Base-by-base conservation (phyloP, 2,113 vertebrate species). In the Apodemus speciosus region DNA sequence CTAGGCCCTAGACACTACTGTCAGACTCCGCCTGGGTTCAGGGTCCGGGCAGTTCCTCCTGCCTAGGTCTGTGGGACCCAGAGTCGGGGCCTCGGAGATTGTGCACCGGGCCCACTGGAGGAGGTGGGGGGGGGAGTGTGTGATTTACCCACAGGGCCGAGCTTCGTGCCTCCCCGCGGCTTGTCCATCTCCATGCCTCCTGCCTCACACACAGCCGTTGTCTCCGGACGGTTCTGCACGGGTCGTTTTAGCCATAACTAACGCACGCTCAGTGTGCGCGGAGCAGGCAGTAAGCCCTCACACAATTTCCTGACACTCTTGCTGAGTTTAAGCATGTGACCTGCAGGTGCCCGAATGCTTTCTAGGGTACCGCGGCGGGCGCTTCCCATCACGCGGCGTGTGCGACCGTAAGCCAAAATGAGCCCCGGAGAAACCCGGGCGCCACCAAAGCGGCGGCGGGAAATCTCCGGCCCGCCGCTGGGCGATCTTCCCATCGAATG, bases 131-230 rank as follows among this genome's bases (percentile, higher is more conserved):
- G 56, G n/a, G n/a, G 56, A 30, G 56, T 7, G 13, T 30, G n/a
- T 40, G 13, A 27, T 30, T 72, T 64, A 9, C 20, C 0, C 2
- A 9, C 20, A 53, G 90, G 46, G 79, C 3, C 3, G 2, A 4
- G 0, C 15, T 1, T 0, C 2, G 0, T 11, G 0, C 20, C 23
- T 40, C 23, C 68, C 38, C 2, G 10, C 6, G 3, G 0, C 40
- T 5, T 38, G 9, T 16, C 71, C 3, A 18, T 38, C 13, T 13
- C 73, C 11, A 3, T 4, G 27, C 30, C 23, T 46, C 20, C 56
- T 27, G 13, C 53, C 40, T 25, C 40, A 35, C 18, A 79, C 76
- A 79, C 30, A 77, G 16, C 2, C 9, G 21, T 25, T 46, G 73
- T 43, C 0, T 77, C 30, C 9, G 27, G 46, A 51, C 3, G 8